These are phyloP conservation scores for Lepidostoma basale DNA, from an alignment of 1,140 invertebrate species.

Conservation along the genomic window DNA sequence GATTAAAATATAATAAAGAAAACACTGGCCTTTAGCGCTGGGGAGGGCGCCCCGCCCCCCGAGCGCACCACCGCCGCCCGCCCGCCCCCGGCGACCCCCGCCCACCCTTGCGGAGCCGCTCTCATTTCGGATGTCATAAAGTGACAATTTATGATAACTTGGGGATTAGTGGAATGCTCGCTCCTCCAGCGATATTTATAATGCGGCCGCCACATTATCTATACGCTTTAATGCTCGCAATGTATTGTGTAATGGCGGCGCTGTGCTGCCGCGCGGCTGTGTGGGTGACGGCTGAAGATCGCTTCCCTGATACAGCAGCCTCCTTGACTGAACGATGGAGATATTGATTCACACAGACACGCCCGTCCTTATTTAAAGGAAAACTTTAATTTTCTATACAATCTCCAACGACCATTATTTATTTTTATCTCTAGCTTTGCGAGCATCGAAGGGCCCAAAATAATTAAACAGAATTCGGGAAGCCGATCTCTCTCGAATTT, in stretches of 20 bases:
- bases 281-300: constrained; percentile 2
- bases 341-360: too few relatives aligned
- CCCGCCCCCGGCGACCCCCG: neutral
- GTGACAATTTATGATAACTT: constrained; percentile 48
- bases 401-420: too few relatives aligned
- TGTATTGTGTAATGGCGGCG: constrained; percentile 34
- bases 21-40: constrained; percentile 7
- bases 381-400: too few relatives aligned
- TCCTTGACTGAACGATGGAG: too few relatives aligned
- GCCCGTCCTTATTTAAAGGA: too few relatives aligned
- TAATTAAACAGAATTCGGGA: too few relatives aligned
- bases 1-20: constrained; percentile 25
- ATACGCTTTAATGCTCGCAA: constrained; percentile 40
- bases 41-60: neutral
- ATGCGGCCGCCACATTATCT: constrained; percentile 45
- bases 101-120: constrained; percentile 41
- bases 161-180: constrained; percentile 46
- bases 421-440: too few relatives aligned
- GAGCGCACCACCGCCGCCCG: neutral
- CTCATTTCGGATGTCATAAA: constrained; percentile 48
- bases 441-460: too few relatives aligned
- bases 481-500: too few relatives aligned
- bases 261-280: neutral
- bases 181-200: constrained; percentile 45
- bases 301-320: too few relatives aligned